Evolutionary conservation across 30 jellyfish, hydroid and myxozoan species (phyloP).

Genomic region (Sanderia malayensis): DNA sequence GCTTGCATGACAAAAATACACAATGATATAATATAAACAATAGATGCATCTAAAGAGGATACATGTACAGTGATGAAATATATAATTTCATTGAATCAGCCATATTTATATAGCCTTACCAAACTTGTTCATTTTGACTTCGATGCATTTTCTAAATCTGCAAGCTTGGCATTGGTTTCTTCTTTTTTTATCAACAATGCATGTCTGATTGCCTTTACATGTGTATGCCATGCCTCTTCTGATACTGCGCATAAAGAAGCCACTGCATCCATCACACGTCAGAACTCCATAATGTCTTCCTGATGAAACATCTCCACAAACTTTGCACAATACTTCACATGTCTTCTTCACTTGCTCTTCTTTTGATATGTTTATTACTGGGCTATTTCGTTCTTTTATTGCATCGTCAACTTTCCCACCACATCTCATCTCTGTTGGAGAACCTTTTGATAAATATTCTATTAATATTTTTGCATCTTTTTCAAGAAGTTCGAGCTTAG

Average conservation of each 20-base stretch:
- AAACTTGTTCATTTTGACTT: conserved; percentile 73
- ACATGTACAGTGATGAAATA: too few species aligned
- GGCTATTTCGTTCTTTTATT: background rate
- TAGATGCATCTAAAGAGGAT: too few species aligned
- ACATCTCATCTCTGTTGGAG: background rate
- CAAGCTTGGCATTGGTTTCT: conserved; percentile 87
- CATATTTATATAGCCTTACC: conserved; percentile 48
- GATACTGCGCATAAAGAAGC: conserved; percentile 82
- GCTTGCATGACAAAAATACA: too few species aligned
- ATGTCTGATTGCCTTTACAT: conserved; percentile 71
- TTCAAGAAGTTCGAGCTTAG: too few species aligned
- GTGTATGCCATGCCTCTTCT: conserved; percentile 67
- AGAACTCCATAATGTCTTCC: conserved; percentile 84
- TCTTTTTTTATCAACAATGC: conserved; percentile 80
- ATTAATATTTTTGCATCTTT: too few species aligned
- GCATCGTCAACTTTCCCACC: background rate
- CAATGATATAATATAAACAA: too few species aligned
- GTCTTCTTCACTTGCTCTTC: conserved; percentile 36
- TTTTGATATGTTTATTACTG: conserved; percentile 15
- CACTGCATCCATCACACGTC: conserved; percentile 88
- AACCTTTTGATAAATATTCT: background rate
- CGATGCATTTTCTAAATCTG: conserved; percentile 72
- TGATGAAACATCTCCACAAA: conserved; percentile 82
- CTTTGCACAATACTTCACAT: conserved; percentile 61
- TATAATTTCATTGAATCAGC: too few species aligned